Conservation (phyloP, 2,113 vertebrate species). For the Myiopsitta monachus region DNA sequence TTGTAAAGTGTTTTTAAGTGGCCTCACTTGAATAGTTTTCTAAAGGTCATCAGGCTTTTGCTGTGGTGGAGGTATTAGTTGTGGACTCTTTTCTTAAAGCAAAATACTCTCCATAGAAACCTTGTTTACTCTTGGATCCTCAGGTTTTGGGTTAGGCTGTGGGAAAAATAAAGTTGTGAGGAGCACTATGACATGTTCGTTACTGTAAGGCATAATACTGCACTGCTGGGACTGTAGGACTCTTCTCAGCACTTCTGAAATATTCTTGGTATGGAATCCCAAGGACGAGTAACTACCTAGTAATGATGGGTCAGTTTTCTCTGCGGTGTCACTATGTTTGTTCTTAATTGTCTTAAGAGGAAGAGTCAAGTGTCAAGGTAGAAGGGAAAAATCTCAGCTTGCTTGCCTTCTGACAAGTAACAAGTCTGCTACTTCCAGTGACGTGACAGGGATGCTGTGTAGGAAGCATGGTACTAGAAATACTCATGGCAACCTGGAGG, state of each 20-base stretch:
- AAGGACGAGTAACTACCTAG: not conserved
- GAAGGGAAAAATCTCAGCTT: not conserved
- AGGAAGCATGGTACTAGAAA: not conserved
- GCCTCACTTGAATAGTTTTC: not conserved
- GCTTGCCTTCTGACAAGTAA: not conserved
- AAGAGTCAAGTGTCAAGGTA: not conserved
- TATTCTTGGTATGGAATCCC: not conserved
- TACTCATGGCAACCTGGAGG: not conserved
- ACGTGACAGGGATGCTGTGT: not conserved
- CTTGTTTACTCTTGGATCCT: not conserved
- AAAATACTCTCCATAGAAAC: not conserved
- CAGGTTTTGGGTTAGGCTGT: not conserved
- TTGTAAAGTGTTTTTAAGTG: not conserved
- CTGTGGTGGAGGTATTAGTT: not conserved
- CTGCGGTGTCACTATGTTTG: not conserved
- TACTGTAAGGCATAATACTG: not conserved
- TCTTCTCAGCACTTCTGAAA: not conserved
- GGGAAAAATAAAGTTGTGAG: not conserved
- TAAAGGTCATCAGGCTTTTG: not conserved
- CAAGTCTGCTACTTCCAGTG: not conserved
- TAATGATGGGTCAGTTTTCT: not conserved
- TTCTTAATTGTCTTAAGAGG: not conserved
- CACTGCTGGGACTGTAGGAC: not conserved
- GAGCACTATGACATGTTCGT: not conserved
- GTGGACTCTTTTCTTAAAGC: not conserved